Evolutionary conservation across 2,113 vertebrate genomes (phyloP).

Genomic region (Lycaon pictus): DNA sequence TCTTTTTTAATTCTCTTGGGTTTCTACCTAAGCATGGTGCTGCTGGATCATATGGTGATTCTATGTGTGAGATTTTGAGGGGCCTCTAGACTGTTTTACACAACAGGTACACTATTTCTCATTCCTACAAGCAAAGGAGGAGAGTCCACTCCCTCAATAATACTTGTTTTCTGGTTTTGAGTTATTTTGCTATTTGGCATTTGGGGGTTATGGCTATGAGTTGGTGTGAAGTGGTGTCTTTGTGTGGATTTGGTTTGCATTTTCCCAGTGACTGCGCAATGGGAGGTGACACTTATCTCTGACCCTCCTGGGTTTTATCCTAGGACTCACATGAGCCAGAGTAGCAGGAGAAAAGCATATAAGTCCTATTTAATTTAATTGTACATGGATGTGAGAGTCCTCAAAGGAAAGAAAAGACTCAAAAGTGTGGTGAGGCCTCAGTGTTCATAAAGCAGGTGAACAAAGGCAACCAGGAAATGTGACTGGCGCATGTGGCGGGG

Average conservation of each 20-base stretch:
- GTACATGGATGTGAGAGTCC: background rate
- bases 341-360: background rate
- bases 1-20: background rate
- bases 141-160: background rate
- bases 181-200: background rate
- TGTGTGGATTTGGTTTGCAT: background rate
- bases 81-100: background rate
- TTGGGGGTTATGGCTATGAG: background rate
- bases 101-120: fast-evolving
- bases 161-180: background rate
- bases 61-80: background rate
- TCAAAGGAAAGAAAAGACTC: background rate
- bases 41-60: background rate
- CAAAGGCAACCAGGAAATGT: too few relatives aligned
- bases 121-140: background rate
- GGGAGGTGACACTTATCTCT: background rate
- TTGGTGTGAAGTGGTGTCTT: background rate
- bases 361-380: background rate
- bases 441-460: background rate
- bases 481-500: fast-evolving
- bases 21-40: background rate
- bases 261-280: background rate
- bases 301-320: background rate
- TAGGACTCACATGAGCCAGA: background rate
- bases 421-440: background rate